Percentiles rank a stretch among this genome's conserved stretches.
These are phyloP conservation scores for Agriotes lineatus DNA, from an alignment of 2,888 invertebrate genomes.

Conservation along the genomic window DNA sequence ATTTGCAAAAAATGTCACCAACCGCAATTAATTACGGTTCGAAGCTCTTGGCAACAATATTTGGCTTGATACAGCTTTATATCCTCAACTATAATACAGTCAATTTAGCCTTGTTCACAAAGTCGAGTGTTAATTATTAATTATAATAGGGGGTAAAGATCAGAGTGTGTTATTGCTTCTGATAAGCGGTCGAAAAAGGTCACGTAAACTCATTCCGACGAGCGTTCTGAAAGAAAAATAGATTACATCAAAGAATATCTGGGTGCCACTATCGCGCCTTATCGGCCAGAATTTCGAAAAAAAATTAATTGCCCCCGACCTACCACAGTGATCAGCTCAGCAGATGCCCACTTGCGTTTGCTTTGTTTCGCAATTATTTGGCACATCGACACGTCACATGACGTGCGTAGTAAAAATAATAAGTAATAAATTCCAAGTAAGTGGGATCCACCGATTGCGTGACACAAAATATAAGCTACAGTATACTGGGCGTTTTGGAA, in stretches of 20 bases:
- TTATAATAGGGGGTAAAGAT: conserved; percentile 58
- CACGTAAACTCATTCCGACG: conserved; percentile 34
- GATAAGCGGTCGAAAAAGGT: conserved; percentile 41
- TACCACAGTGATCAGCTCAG: conserved; percentile 23
- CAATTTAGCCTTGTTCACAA: conserved; percentile 42
- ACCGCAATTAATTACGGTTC: conserved; percentile 15
- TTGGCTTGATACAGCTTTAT: background rate
- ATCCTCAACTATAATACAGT: conserved; percentile 10
- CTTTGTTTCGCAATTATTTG: conserved; percentile 28
- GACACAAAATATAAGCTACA: background rate
- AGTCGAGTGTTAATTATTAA: conserved; percentile 57
- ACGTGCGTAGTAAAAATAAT: conserved; percentile 22
- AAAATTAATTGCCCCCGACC: conserved; percentile 25
- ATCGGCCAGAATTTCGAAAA: conserved; percentile 10
- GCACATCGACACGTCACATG: conserved; percentile 32
- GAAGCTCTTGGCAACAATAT: conserved; percentile 20
- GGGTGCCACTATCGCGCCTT: conserved; percentile 26
- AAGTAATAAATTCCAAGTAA: background rate
- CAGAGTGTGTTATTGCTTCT: conserved; percentile 44
- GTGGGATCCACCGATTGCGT: background rate
- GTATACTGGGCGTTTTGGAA: background rate
- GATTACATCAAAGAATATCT: conserved; percentile 30
- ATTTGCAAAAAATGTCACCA: background rate
- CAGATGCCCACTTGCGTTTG: background rate
- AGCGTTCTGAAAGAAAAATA: conserved; percentile 28